phyloP scores from a whole-genome alignment of 2,797 vertebrate genomes.

The Cuniculus paca region DNA sequence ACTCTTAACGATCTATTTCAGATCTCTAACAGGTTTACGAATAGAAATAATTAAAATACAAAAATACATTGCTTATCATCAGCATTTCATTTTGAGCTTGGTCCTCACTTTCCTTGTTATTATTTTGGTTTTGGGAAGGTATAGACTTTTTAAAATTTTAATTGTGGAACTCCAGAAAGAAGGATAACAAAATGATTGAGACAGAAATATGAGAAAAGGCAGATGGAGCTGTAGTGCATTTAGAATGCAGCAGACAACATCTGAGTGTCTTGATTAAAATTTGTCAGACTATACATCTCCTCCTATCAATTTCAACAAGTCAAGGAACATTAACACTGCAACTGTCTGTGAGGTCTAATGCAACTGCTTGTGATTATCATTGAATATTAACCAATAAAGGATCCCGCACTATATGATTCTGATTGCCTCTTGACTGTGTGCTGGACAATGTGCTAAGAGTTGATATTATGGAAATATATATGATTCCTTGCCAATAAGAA shows the following conservation, averaged over 20 bases:
- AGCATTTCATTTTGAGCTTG: constrained; percentile 67
- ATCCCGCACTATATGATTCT: neutral
- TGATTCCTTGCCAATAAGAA: neutral
- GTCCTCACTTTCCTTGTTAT: constrained; percentile 36
- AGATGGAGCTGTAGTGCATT: neutral
- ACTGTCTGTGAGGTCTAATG: neutral
- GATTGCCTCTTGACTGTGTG: neutral
- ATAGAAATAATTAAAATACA: constrained; percentile 70
- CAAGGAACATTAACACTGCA: constrained; percentile 46
- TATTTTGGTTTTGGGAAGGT: neutral
- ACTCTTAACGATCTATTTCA: constrained; percentile 45
- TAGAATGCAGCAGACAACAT: constrained; percentile 47
- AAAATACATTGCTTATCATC: constrained; percentile 50
- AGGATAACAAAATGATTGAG: constrained; percentile 2
- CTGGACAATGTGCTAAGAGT: neutral
- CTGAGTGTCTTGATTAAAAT: constrained; percentile 60
- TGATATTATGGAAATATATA: neutral
- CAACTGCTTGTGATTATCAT: neutral
- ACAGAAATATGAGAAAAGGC: constrained; percentile 56
- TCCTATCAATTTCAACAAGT: constrained; percentile 66
- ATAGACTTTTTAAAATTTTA: neutral
- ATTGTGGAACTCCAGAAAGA: neutral
- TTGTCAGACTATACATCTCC: neutral
- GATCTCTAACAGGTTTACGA: constrained; percentile 74
- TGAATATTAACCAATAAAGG: neutral